phyloP scores from a whole-genome alignment of 1,140 invertebrate species.

The Orchestia grillus region DNA sequence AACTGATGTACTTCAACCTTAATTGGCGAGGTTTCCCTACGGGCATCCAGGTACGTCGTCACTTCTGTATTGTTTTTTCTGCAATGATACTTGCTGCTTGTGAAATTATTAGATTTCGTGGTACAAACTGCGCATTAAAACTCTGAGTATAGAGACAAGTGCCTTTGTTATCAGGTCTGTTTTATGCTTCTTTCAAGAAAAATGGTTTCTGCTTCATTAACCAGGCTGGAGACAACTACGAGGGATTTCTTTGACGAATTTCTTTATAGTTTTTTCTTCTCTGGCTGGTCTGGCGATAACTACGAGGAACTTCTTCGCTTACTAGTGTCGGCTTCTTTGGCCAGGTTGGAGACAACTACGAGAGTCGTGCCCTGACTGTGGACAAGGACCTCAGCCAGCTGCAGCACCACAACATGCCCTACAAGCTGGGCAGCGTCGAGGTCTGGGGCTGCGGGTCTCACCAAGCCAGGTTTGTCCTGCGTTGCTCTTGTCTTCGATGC shows the following conservation, averaged over 20 bases:
- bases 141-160: background rate
- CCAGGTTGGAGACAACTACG: conserved; percentile 76
- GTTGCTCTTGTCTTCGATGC: background rate
- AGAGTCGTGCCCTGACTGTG: conserved; percentile 80
- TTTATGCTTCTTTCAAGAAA: background rate
- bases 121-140: background rate
- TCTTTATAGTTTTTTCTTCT: no score
- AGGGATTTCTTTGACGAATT: no score
- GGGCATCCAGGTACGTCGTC: conserved; percentile 82
- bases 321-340: no score
- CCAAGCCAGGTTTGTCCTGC: background rate
- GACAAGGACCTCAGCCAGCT: conserved; percentile 80
- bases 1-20: conserved; percentile 87
- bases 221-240: conserved; percentile 76
- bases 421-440: conserved; percentile 49
- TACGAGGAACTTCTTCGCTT: no score
- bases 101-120: background rate
- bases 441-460: conserved; percentile 29
- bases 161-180: background rate
- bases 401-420: conserved; percentile 60
- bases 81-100: background rate
- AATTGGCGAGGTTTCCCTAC: conserved; percentile 86
- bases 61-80: background rate
- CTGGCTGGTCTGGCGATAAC: no score
- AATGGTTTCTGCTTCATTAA: background rate